phyloP scores from a whole-genome alignment of 2,113 vertebrate species.

The Cromileptes altivelis region DNA sequence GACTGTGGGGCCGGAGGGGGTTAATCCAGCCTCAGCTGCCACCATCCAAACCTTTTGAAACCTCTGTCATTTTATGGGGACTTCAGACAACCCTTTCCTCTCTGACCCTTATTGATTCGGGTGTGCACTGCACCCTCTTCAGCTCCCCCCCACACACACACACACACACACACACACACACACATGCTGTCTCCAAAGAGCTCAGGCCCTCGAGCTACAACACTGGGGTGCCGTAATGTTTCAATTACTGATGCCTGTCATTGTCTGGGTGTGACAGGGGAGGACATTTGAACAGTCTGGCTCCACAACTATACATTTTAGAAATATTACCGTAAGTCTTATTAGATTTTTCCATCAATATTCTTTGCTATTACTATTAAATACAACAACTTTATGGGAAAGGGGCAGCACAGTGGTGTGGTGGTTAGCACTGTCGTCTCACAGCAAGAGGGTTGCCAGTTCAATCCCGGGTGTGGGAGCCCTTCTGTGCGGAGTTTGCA shows the following conservation, averaged over 20 bases:
- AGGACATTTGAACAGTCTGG: constrained; percentile 28
- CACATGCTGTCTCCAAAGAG: constrained; percentile 30
- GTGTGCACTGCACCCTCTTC: constrained; percentile 45
- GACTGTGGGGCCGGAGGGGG: constrained; percentile 43
- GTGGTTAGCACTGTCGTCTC: too few relatives aligned
- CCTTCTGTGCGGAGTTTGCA: too few relatives aligned
- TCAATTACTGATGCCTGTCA: constrained; percentile 63
- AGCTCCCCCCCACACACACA: background rate
- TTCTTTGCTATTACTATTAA: too few relatives aligned
- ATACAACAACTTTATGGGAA: too few relatives aligned
- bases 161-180: background rate
- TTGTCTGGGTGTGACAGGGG: constrained; percentile 46
- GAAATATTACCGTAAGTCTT: background rate
- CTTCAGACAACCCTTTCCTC: constrained; percentile 60
- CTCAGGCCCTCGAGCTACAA: constrained; percentile 44
- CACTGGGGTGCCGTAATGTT: constrained; percentile 62
- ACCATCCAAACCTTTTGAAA: constrained; percentile 51
- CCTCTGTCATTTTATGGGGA: constrained; percentile 61
- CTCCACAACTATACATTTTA: background rate
- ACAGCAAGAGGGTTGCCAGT: too few relatives aligned
- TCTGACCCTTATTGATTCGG: constrained; percentile 72
- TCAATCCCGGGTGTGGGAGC: too few relatives aligned
- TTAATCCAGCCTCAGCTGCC: constrained; percentile 69
- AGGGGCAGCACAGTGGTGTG: too few relatives aligned
- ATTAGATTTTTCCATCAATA: too few relatives aligned